phyloP scores from a whole-genome alignment of 2,888 invertebrate species.

The Habroteleia sp. region DNA sequence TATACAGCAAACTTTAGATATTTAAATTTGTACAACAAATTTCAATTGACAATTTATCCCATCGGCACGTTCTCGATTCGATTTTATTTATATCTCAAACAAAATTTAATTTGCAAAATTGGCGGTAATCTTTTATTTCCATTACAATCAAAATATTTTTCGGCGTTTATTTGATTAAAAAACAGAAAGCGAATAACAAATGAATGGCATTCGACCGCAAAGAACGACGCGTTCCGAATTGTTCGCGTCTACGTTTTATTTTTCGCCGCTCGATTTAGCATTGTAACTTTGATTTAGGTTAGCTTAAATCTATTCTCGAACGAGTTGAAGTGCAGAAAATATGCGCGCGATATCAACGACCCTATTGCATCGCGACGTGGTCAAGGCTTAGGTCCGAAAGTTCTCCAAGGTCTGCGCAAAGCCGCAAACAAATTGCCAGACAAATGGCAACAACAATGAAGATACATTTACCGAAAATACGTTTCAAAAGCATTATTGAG shows the following conservation, averaged over 20 bases:
- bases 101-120: too few species aligned
- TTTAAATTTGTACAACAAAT: too few species aligned
- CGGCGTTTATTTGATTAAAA: too few species aligned
- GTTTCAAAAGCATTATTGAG: background rate
- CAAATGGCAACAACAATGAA: conserved; percentile 1
- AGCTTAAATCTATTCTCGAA: conserved; percentile 45
- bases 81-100: too few species aligned
- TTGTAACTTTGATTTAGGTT: conserved; percentile 23
- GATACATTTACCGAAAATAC: conserved; percentile 49
- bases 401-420: conserved; percentile 34
- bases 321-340: conserved; percentile 29
- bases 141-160: too few species aligned
- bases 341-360: conserved; percentile 51
- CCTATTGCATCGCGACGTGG: conserved; percentile 43
- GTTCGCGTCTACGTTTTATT: conserved; percentile 9
- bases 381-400: conserved; percentile 43
- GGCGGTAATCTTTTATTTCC: too few species aligned
- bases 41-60: too few species aligned
- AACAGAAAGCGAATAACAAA: background rate
- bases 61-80: too few species aligned
- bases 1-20: too few species aligned
- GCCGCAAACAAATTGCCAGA: conserved; percentile 15
- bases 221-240: background rate
- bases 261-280: conserved; percentile 9
- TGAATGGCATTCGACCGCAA: background rate